Conservation (phyloP, 2,888 invertebrate genomes). For the Lasioglossum leucozonium region DNA sequence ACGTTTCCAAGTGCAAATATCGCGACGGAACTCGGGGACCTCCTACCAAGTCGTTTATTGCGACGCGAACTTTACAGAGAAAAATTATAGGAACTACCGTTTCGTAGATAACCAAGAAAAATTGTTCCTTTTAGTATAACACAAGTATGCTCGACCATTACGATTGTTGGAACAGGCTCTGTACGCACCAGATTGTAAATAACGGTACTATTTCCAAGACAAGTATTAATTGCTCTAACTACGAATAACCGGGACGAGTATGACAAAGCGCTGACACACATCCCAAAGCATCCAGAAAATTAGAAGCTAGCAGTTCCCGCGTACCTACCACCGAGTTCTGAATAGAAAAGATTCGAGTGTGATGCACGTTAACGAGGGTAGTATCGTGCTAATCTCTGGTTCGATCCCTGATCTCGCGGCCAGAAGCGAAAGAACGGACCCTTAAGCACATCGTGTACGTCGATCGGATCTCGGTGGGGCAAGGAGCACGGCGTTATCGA, state of each 20-base stretch:
- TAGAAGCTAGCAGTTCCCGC: neutral
- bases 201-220: neutral
- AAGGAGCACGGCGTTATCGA: slow-evolving; percentile 23
- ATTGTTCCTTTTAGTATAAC: neutral
- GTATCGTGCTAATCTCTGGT: slow-evolving; percentile 67
- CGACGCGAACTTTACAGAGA: neutral
- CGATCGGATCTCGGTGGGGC: slow-evolving; percentile 58
- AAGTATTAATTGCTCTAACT: neutral
- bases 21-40: neutral
- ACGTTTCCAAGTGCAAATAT: neutral
- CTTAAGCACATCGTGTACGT: slow-evolving; percentile 71
- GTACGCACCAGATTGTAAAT: neutral
- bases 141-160: too few relatives aligned
- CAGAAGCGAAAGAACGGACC: slow-evolving; percentile 61
- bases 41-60: neutral
- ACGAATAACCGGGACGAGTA: neutral
- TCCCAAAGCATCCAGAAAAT: neutral
- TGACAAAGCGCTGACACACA: neutral
- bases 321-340: slow-evolving; percentile 19
- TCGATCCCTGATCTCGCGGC: slow-evolving; percentile 61
- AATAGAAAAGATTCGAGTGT: slow-evolving; percentile 21
- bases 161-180: too few relatives aligned
- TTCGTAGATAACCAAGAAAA: neutral
- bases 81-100: neutral
- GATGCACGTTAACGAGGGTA: slow-evolving; percentile 61